Percentiles rank a stretch among this genome's conserved stretches.
Evolutionary conservation across 2,797 vertebrate species (phyloP).

Genomic region (Margarornis squamiger): DNA sequence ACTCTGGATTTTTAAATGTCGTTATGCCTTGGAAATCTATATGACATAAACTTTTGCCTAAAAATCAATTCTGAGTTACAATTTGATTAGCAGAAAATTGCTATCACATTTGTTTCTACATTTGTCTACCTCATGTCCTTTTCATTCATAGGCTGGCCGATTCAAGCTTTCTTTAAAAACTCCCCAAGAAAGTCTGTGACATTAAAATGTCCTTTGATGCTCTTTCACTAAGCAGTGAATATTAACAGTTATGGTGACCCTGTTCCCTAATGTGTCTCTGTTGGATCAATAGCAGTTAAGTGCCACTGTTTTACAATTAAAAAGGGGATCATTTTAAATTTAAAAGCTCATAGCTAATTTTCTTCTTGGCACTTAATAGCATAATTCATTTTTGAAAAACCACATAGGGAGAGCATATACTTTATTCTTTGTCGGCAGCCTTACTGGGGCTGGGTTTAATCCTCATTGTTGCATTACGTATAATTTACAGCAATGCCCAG

Average conservation of each 20-base stretch:
- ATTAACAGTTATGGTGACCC: slow-evolving; percentile 99
- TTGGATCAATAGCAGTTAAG: slow-evolving; percentile 99
- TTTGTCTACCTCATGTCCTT: slow-evolving; percentile 96
- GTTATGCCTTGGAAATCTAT: slow-evolving; percentile 85
- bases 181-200: slow-evolving; percentile 98
- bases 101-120: slow-evolving; percentile 91
- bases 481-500: slow-evolving; percentile 51
- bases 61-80: slow-evolving; percentile 91
- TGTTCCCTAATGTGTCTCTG: slow-evolving; percentile 95
- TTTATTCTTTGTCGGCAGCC: slow-evolving; percentile 53
- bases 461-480: slow-evolving; percentile 38
- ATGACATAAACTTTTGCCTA: slow-evolving; percentile 84
- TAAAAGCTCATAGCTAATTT: slow-evolving; percentile 83
- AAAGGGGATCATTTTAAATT: slow-evolving; percentile 91
- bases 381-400: slow-evolving; percentile 82
- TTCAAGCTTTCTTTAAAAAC: slow-evolving; percentile 92
- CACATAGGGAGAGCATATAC: slow-evolving; percentile 72
- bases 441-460: slow-evolving; percentile 38
- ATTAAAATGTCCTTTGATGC: slow-evolving; percentile 99
- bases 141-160: slow-evolving; percentile 93
- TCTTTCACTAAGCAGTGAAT: slow-evolving; percentile 96
- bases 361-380: slow-evolving; percentile 80
- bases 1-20: slow-evolving; percentile 87
- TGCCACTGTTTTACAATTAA: slow-evolving; percentile 99
- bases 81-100: slow-evolving; percentile 98